phyloP scores from a whole-genome alignment of 2,888 invertebrate species.

The Platycnemis pennipes region DNA sequence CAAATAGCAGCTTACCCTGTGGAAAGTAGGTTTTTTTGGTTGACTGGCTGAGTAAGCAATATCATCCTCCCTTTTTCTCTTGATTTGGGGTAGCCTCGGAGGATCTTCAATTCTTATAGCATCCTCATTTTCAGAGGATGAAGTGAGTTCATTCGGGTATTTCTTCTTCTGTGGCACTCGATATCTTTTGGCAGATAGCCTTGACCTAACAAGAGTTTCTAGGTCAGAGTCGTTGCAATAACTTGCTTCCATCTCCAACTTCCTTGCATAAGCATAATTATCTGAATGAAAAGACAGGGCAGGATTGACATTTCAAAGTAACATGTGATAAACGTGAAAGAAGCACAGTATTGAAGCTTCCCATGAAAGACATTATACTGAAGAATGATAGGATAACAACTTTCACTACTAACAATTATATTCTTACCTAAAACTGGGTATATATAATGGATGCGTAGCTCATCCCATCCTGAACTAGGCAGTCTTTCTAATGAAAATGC shows the following conservation, averaged over 20 bases:
- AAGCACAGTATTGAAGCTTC: not conserved
- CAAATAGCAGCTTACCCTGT: not conserved
- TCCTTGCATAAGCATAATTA: not conserved
- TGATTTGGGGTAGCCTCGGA: not conserved
- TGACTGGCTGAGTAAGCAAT: not conserved
- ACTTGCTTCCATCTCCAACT: not conserved
- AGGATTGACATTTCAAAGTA: not conserved
- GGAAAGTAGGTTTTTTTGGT: not conserved
- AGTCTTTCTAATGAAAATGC: not conserved
- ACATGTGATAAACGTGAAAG: not conserved
- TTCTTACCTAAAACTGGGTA: not conserved
- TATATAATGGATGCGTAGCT: not conserved
- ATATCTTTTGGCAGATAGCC: not conserved
- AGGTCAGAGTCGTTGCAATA: not conserved
- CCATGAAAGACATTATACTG: not conserved
- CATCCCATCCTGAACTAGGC: not conserved
- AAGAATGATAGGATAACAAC: not conserved
- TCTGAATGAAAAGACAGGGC: not conserved
- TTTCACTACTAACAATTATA: not conserved
- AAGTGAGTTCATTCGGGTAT: not conserved
- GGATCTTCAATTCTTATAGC: not conserved
- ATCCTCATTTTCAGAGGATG: constrained; percentile 1
- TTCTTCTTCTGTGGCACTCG: not conserved
- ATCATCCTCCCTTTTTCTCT: not conserved
- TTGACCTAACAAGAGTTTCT: not conserved